phyloP scores from a whole-genome alignment of 2,113 vertebrate species.

The Aphelocoma coerulescens region DNA sequence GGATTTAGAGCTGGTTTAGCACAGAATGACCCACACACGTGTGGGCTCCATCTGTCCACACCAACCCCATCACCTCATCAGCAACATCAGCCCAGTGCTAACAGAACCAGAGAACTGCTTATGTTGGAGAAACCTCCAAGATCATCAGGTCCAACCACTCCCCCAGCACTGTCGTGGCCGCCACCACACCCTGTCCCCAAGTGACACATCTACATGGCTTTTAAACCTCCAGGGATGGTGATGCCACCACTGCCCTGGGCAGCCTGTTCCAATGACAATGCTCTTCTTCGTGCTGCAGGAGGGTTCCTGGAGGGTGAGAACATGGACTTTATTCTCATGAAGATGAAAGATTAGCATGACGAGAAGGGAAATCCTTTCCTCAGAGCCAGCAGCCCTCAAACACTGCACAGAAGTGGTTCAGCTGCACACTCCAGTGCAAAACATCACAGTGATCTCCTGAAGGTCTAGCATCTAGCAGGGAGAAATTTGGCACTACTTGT shows the following conservation, averaged over 20 bases:
- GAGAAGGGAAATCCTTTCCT: background rate
- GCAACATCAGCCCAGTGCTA: background rate
- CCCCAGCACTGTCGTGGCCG: background rate
- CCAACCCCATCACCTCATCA: background rate
- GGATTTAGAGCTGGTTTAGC: background rate
- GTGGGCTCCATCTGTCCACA: background rate
- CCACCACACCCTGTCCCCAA: background rate
- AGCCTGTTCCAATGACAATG: background rate
- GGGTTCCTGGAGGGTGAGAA: background rate
- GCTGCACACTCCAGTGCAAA: background rate
- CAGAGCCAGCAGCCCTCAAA: background rate
- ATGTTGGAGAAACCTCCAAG: background rate
- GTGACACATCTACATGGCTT: background rate
- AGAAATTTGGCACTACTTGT: fast-evolving
- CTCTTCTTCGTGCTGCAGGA: background rate
- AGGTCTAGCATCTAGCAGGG: background rate
- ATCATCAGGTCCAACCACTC: background rate
- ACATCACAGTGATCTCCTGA: background rate
- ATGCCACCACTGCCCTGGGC: background rate
- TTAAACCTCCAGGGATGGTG: background rate
- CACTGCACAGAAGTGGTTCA: background rate
- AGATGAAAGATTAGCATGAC: background rate
- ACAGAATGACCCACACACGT: fast-evolving
- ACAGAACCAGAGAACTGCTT: background rate
- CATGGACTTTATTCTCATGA: background rate